Evolutionary conservation across 2,113 vertebrate genomes (phyloP).

Genomic region (Syrrhaptes paradoxus): DNA sequence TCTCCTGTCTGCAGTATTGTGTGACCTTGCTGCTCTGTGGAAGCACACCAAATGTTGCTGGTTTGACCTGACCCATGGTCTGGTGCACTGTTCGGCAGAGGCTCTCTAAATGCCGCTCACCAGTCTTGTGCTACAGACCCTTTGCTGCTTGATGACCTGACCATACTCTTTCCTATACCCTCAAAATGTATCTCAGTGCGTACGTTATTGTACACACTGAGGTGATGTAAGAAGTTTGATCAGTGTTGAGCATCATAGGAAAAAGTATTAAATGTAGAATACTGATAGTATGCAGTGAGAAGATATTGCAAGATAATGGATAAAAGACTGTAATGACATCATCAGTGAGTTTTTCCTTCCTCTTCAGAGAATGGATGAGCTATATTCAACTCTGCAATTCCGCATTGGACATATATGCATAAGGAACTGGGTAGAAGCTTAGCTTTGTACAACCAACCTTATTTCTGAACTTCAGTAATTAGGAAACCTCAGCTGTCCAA

Average conservation of each 20-base stretch:
- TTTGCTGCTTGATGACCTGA: background rate
- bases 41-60: accelerated
- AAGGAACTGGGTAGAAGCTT: background rate
- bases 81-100: background rate
- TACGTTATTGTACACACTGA: accelerated
- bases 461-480: background rate
- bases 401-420: background rate
- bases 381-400: background rate
- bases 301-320: background rate
- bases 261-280: background rate
- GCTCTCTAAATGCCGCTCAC: background rate
- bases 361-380: background rate
- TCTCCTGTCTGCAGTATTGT: too few relatives aligned
- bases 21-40: background rate
- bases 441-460: background rate
- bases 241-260: background rate
- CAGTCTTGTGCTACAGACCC: background rate
- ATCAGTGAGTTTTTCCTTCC: background rate
- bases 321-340: background rate
- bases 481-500: background rate
- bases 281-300: background rate
- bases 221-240: background rate
- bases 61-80: background rate
- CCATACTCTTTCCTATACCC: background rate
- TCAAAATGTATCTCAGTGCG: background rate